phyloP scores from a whole-genome alignment of 37 sponge, comb jelly and placozoan species.

The Sycon ciliatum region DNA sequence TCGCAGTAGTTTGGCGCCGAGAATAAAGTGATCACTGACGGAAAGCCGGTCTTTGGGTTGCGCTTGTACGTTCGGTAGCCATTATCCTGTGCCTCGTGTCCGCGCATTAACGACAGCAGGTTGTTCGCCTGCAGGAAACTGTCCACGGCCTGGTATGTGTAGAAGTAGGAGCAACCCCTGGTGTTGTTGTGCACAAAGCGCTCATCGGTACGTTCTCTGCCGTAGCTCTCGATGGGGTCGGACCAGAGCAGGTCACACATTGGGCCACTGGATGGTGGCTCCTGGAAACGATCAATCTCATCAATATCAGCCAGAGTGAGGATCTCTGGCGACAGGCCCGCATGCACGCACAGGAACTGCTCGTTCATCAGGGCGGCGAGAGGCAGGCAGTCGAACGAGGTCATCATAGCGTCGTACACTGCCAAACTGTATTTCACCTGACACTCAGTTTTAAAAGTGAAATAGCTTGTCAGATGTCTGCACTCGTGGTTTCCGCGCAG shows the following conservation, averaged over 20 bases:
- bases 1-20: conserved; percentile 81
- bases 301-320: too few relatives aligned
- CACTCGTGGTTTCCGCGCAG: conserved; percentile 72
- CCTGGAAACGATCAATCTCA: too few relatives aligned
- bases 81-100: conserved; percentile 70
- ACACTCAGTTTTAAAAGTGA: conserved; percentile 44
- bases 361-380: too few relatives aligned
- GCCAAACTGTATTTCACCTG: conserved; percentile 28
- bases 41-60: conserved; percentile 28
- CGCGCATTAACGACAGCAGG: conserved; percentile 55
- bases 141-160: conserved; percentile 46
- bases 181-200: conserved; percentile 59
- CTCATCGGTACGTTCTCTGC: neutral
- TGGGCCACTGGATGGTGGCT: too few relatives aligned
- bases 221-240: too few relatives aligned
- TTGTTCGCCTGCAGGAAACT: conserved; percentile 40
- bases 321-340: too few relatives aligned
- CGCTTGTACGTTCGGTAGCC: too few relatives aligned
- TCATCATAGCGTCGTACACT: too few relatives aligned
- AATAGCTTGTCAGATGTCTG: conserved; percentile 40
- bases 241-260: too few relatives aligned
- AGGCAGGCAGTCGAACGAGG: too few relatives aligned
- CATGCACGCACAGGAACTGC: too few relatives aligned
- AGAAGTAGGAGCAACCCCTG: conserved; percentile 64
- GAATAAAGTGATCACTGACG: conserved; percentile 63